A percentile compares a stretch with the other conserved stretches of the same genome.
Conservation (phyloP, 2,113 vertebrate genomes). For the Calypte anna region DNA sequence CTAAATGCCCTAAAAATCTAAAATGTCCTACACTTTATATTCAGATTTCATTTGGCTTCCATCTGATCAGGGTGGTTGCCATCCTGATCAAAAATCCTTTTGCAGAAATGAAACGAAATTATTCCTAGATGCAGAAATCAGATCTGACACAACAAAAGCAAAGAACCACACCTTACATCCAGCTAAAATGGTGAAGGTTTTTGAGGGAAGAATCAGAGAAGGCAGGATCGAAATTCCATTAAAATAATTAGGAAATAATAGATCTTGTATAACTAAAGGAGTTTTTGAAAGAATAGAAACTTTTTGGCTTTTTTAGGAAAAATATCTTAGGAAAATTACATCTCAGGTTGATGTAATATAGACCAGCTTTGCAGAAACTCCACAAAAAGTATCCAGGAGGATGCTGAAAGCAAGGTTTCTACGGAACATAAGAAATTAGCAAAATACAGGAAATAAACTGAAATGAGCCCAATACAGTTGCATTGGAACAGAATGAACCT, state of each 20-base stretch:
- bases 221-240: not conserved
- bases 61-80: not conserved
- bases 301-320: not conserved
- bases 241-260: not conserved
- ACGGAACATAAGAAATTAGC: conserved; percentile 44
- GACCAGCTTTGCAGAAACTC: not conserved
- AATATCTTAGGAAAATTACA: not conserved
- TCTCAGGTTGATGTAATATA: not conserved
- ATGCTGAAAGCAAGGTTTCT: not conserved
- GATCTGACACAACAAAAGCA: not conserved
- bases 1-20: not conserved
- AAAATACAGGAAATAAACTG: conserved; percentile 37
- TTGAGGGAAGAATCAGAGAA: not conserved
- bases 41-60: not conserved
- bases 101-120: not conserved
- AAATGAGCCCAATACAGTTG: conserved; percentile 24
- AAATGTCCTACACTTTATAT: not conserved
- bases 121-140: not conserved
- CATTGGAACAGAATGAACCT: conserved; percentile 36
- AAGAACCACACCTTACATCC: not conserved
- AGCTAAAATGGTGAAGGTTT: not conserved
- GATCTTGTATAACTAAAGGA: not conserved
- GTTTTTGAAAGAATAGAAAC: not conserved
- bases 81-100: not conserved
- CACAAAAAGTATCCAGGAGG: not conserved